Base-by-base conservation (phyloP, 2,113 vertebrate species). In the Phycodurus eques region DNA sequence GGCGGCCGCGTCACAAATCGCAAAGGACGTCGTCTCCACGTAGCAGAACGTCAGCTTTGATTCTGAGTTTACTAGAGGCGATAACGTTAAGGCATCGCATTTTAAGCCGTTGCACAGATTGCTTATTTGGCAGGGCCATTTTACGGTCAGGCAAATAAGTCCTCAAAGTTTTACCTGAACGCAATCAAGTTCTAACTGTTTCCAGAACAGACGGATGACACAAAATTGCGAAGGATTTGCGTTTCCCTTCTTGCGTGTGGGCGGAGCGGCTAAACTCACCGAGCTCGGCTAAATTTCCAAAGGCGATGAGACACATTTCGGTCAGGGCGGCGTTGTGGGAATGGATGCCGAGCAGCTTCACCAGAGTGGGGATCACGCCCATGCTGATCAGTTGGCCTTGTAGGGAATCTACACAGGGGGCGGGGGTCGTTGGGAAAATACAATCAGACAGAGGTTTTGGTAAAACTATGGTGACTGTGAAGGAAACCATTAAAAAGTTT, bases 271-370 rank as follows among this genome's bases (percentile, higher is more conserved):
- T 17, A 20, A 51, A 89, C 91, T 88, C 77, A 99, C 98, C 98
- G 4, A 99, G 96, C 93, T 98, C 97, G 57, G 98, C 98, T 88
- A 99, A 90, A 88, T 99, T 99, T 46, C 98, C 98, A 80, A 99
- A 98, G n/a, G 98, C 98, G 87, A 99, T 94, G 74, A 99, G 95
- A 91, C 97, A 98, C 98, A 99, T 99, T 91, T 99, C 98, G 79
- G 96, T 99, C 86, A 99, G 94, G 80, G 96, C 93, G 22, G 92
- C 91, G 88, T 99, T 97, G 78, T 98, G 94, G 75, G 94, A 95
- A 71, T 98, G 97, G 90, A 98, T 90, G 46, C 95, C 97, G 66
- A 99, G 89, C 78, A 99, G 92, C 90, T 94, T 95, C 90, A 98
- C 97, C 93, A 99, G 92, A 0, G 96, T 99, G 77, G 97, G 96